Percentiles rank a stretch among this genome's conserved stretches.
phyloP scores from a whole-genome alignment of 2,797 vertebrate genomes.

The Acipenser oxyrinchus region DNA sequence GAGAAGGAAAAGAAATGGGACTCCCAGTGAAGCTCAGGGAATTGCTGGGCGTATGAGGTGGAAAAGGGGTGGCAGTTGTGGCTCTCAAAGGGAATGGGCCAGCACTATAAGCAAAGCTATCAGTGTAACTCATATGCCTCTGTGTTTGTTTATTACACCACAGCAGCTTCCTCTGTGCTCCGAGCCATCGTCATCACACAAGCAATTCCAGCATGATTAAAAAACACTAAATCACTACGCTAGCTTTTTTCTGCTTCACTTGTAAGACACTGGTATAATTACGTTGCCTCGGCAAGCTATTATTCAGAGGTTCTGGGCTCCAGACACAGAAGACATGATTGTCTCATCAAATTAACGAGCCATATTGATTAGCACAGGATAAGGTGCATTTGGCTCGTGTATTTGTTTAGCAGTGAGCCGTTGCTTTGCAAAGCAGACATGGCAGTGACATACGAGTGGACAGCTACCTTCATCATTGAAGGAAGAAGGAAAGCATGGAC shows the following conservation, averaged over 20 bases:
- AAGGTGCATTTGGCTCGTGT: background rate
- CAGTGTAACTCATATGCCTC: too few relatives aligned
- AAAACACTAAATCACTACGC: constrained; percentile 39
- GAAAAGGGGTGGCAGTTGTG: too few relatives aligned
- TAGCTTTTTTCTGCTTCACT: constrained; percentile 1
- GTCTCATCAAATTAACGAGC: constrained; percentile 49
- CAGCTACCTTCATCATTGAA: constrained; percentile 1
- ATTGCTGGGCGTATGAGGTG: too few relatives aligned
- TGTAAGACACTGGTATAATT: constrained; percentile 12
- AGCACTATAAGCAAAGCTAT: too few relatives aligned
- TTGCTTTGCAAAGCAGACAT: background rate
- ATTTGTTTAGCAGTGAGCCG: constrained; percentile 3
- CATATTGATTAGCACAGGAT: constrained; percentile 33
- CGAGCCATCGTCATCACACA: constrained; percentile 13
- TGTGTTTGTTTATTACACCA: too few relatives aligned
- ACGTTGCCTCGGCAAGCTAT: constrained; percentile 33
- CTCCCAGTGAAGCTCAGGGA: too few relatives aligned
- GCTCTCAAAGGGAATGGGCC: too few relatives aligned
- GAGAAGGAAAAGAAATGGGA: too few relatives aligned
- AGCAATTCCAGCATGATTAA: constrained; percentile 43
- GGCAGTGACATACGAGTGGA: background rate
- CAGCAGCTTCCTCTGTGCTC: too few relatives aligned
- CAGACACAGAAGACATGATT: constrained; percentile 40
- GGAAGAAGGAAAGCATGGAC: constrained; percentile 1
- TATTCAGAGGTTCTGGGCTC: constrained; percentile 41